phyloP scores from a whole-genome alignment of 2,113 vertebrate genomes.

The Motacilla alba region DNA sequence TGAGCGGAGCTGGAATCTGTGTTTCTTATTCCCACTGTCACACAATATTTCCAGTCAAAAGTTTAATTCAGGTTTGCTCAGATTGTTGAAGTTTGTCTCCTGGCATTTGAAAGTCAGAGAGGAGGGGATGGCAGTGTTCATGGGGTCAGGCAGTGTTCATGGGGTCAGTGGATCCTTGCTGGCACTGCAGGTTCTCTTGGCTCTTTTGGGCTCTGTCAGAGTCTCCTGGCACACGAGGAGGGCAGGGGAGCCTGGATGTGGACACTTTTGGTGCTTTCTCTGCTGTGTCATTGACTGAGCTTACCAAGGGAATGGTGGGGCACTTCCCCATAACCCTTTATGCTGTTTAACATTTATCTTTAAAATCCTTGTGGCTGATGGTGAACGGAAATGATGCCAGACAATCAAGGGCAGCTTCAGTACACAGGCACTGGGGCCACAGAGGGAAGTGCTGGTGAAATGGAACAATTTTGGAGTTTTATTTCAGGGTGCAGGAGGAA shows the following conservation, averaged over 20 bases:
- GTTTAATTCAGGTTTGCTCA: background rate
- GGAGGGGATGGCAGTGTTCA: background rate
- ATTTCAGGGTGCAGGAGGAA: background rate
- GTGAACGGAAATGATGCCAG: background rate
- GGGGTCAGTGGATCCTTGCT: background rate
- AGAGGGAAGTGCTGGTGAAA: background rate
- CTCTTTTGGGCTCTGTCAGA: background rate
- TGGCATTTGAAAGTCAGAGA: background rate
- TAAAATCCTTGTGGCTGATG: background rate
- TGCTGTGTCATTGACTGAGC: background rate
- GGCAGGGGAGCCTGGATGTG: background rate
- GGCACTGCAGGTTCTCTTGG: background rate
- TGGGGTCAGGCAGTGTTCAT: too few species aligned
- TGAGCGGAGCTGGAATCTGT: background rate
- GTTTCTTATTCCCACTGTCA: background rate
- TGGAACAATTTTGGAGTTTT: background rate
- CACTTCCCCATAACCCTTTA: background rate
- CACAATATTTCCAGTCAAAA: background rate
- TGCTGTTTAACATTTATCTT: background rate
- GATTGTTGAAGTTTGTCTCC: background rate
- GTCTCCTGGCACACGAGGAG: background rate
- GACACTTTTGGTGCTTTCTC: background rate
- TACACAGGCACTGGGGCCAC: fast-evolving
- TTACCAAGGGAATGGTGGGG: background rate
- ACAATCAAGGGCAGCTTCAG: background rate